Evolutionary conservation across 2,888 invertebrate genomes (phyloP), one percentile per base, ranked within the genome.

Genomic region (Troides aeacus): DNA sequence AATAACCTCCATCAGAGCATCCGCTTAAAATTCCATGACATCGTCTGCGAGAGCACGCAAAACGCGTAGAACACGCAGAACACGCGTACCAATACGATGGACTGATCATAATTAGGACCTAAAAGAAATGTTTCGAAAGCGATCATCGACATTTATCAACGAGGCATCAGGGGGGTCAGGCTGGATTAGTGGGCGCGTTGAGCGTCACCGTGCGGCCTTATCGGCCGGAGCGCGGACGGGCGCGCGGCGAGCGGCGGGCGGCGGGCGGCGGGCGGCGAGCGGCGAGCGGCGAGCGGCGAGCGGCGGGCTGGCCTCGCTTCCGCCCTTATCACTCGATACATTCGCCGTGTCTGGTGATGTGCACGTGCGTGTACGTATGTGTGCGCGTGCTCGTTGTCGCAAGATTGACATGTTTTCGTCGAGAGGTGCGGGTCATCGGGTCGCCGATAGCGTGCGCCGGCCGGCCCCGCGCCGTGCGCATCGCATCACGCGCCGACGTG

Each of bases 361-460:
- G 23, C 15, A 39, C 50, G 21, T 46, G 68, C 36, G 30, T 62
- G 21, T 46, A 63, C 36, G 30, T 62, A 15, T 6, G 53, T n/a
- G 39, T 23, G 30, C 17, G 23, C 46, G 30, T 42, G 53, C 17
- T 53, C 21, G 30, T 24, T 23, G 50, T 53, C 53, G 36, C 62
- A 60, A 69, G 64, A 68, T 67, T 72, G 69, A 61, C 62, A 60
- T 61, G 71, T 72, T 71, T 67, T 71, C 63, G 68, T 69, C 60
- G 62, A 69, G 60, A 64, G 71, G 62, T 58, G 60, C 71, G 65
- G 66, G 72, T 62, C 66, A 66, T 15, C 62, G 42, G 64, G 71
- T 66, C 68, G 61, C 64, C 68, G 76, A 76, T 75, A 77, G 63
- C 66, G 63, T 73, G 50, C 62, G 39, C n/a, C 17, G 1, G 21